Base-by-base conservation (phyloP, 2,113 vertebrate genomes). In the Ariopsis seemanni region DNA sequence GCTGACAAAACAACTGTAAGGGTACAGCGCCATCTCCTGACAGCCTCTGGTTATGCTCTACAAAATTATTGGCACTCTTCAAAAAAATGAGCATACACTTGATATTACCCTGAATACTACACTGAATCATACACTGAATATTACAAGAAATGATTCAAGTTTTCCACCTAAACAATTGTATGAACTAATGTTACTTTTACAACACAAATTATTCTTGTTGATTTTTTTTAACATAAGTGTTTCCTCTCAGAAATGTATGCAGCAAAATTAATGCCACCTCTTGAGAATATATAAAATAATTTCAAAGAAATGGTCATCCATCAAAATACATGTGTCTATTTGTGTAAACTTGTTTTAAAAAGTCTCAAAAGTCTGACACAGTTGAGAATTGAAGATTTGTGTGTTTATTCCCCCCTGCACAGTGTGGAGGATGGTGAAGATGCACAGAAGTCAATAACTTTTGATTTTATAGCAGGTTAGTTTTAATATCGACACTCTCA, bases 11-110 rank as follows among this genome's bases (percentile, higher is more conserved):
- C 15, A 65, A 57, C 63, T 84, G 14, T 27, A 52, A 52, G 48
- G 42, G 48, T 6, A 84, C 65, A 84, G 82, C 50, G 82, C 42
- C 82, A 69, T 84, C 82, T 84, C 8, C 63, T 84, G 82, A 50
- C 82, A 30, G 82, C 20, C 9, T 83, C 60, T 55, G 75, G 10
- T 77, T 52, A 77, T 14, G 48, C 75, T 7, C 7, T n/a, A 6
- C 22, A 42, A 42, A 50, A 50, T 75, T 5, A 52, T n/a, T 55
- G 50, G 25, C 22, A 57, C 78, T 10, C 3, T 57, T 18, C n/a
- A 30, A 30, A 25, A 53, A 4, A 57, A 57, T 27, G 14, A 79
- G 6, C 14, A 15, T n/a, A 3, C 34, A 3, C 34, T 42, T 42
- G 34, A 42, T 42, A 42, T 42, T 42, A 42, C 34, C 3, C 34